Conservation (phyloP, 2,113 vertebrate species). For the Arizona elegans region DNA sequence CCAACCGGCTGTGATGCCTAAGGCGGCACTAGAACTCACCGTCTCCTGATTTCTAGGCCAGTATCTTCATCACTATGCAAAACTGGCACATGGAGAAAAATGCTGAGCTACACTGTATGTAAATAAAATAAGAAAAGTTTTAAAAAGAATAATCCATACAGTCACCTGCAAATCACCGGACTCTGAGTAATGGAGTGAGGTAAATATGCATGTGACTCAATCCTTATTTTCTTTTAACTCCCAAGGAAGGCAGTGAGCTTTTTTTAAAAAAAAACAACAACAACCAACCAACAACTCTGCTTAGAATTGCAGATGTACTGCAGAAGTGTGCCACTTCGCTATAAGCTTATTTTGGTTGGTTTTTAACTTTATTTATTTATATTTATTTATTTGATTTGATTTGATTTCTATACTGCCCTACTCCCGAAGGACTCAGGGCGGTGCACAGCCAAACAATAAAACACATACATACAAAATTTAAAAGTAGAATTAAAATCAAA, state of each 20-base stretch:
- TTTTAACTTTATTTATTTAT: neutral
- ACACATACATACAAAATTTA: no score
- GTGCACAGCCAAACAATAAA: no score
- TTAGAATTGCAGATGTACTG: neutral
- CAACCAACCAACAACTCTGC: neutral
- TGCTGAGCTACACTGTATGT: neutral
- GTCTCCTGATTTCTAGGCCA: neutral
- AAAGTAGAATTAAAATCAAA: no score
- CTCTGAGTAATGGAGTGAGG: neutral
- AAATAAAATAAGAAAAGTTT: neutral
- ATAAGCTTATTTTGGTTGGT: neutral
- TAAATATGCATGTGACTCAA: neutral
- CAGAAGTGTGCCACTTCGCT: neutral
- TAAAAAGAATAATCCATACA: neutral
- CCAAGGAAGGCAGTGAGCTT: neutral
- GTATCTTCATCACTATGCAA: neutral
- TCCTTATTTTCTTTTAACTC: neutral
- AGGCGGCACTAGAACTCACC: no score
- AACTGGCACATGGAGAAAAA: neutral
- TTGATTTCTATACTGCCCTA: no score
- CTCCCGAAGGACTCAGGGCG: no score
- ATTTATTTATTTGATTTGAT: no score
- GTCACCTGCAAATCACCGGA: neutral
- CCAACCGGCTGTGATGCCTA: neutral
- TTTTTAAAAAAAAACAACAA: no score